phyloP scores from a whole-genome alignment of 2,797 vertebrate species.

The Poeciliopsis presidionis region DNA sequence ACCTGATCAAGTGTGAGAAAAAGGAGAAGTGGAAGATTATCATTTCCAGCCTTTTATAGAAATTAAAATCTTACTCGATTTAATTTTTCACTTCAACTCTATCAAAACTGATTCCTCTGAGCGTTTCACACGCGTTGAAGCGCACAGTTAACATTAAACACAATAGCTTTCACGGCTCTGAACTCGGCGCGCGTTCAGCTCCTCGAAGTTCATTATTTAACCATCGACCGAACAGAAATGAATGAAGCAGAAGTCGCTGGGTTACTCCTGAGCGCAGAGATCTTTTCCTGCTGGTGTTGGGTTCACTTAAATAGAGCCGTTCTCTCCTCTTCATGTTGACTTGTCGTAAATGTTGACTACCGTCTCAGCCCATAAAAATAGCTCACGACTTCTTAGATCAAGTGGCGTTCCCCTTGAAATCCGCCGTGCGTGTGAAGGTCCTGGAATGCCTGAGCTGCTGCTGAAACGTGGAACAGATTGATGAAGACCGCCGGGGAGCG shows the following conservation, averaged over 20 bases:
- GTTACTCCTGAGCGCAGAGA: background rate
- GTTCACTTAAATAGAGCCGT: conserved; percentile 18
- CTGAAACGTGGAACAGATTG: conserved; percentile 71
- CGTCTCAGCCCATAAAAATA: conserved; percentile 36
- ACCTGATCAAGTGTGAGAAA: background rate
- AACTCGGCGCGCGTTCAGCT: background rate
- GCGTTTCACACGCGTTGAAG: background rate
- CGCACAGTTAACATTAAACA: background rate
- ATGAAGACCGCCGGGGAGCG: conserved; percentile 65
- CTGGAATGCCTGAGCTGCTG: conserved; percentile 42
- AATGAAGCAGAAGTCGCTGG: background rate
- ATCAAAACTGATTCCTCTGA: background rate
- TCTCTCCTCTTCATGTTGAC: conserved; percentile 30
- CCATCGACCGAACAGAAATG: background rate
- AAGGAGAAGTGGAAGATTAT: background rate
- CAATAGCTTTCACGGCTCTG: background rate
- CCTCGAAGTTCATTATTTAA: background rate
- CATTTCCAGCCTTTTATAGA: background rate
- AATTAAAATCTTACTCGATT: background rate
- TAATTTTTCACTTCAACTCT: background rate
- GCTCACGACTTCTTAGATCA: conserved; percentile 27
- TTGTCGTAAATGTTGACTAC: conserved; percentile 32
- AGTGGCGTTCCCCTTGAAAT: conserved; percentile 40
- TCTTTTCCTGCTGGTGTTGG: background rate
- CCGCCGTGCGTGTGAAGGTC: conserved; percentile 29